Percentiles rank a stretch among this genome's conserved stretches.
These are phyloP conservation scores for Tridacna crocea DNA, from an alignment of 2,888 invertebrate genomes.

Conservation along the genomic window DNA sequence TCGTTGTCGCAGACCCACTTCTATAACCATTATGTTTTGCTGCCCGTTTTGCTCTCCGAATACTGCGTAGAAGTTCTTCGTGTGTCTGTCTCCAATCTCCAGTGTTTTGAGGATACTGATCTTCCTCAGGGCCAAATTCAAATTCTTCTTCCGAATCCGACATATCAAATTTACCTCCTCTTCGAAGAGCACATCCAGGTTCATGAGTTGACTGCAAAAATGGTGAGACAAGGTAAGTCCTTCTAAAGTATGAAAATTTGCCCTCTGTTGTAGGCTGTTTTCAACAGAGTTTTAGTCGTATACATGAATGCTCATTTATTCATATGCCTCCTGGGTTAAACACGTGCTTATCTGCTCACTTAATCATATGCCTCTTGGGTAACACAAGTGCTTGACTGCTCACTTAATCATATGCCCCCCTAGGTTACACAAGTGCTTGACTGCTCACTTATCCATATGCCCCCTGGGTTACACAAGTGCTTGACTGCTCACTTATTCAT, in stretches of 20 bases:
- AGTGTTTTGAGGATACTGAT: conserved; percentile 58
- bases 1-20: conserved; percentile 32
- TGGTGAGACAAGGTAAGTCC: neutral
- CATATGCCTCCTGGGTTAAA: no score
- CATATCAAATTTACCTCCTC: conserved; percentile 60
- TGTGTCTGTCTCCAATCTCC: conserved; percentile 72
- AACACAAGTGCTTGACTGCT: no score
- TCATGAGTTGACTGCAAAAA: conserved; percentile 67
- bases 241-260: no score
- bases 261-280: no score
- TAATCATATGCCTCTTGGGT: no score
- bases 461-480: no score
- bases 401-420: no score
- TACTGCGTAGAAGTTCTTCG: conserved; percentile 67
- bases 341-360: no score
- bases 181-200: conserved; percentile 67
- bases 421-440: no score
- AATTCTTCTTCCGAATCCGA: conserved; percentile 44
- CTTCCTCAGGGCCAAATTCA: conserved; percentile 50
- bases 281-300: neutral
- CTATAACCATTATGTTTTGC: conserved; percentile 42
- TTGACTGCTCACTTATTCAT: no score
- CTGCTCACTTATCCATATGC: no score
- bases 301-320: no score
- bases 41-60: conserved; percentile 66